Evolutionary conservation across 2,888 invertebrate genomes (phyloP), one percentile per base, ranked within the genome.

Genomic region (Urechis unicinctus): DNA sequence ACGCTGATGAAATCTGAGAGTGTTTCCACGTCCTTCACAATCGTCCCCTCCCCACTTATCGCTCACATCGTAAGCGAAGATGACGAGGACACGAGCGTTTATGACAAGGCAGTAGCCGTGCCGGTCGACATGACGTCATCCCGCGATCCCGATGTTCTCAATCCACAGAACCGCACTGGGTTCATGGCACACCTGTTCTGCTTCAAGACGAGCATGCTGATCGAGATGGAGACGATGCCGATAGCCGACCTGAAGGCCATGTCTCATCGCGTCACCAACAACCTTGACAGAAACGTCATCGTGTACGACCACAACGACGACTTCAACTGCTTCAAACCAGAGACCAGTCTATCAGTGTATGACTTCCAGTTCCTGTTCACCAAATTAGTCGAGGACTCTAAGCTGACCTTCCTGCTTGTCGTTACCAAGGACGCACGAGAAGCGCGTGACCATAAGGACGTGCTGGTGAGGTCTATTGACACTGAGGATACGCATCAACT

Each of bases 111-210:
- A n/a, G 55, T 53, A 2, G 24, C 51, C 2, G 31, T 64, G 22
- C 56, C 31, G 13, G 45, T 62, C 28, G 52, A 62, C 52, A 31
- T 57, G 29, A 51, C 51, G 17, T 30, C n/a, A 17, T 61, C 64
- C 1, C 26, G 47, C 31, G 65, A 65, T 42, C 65, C 64, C 1
- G 65, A 65, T 45, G 65, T 65, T 0, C 41, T 17, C 9, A 36
- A 41, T 1, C 21, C 45, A 5, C 56, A 66, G 41, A 68, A 64
- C 41, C 61, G 65, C 28, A 66, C 68, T 9, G 73, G 68, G 9
- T 61, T 75, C 31, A 56, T 60, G 3, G 69, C 65, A 30, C 63
- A 68, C 46, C 56, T 75, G 4, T 66, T 75, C 53, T 73, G 70
- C 47, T 58, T 57, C 60, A n/a, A 59, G 50, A 5, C 52, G 59